Conservation (phyloP, 2,797 vertebrate species). For the Alosa sapidissima region DNA sequence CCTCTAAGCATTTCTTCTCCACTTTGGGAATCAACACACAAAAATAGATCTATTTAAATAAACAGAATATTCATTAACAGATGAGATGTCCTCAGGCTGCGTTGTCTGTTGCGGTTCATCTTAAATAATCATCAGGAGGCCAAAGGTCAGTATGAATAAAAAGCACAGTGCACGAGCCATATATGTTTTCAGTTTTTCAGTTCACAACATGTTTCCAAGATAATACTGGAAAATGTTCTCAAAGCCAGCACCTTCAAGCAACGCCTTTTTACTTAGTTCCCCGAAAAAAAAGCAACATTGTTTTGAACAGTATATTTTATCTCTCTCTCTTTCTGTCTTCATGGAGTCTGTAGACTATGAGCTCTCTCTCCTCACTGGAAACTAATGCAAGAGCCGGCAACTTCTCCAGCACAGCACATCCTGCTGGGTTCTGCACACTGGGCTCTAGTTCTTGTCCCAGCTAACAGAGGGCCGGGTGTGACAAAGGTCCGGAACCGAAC, state of each 20-base stretch:
- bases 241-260: slow-evolving; percentile 7
- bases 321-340: neutral
- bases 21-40: neutral
- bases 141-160: slow-evolving; percentile 17
- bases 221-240: slow-evolving; percentile 1
- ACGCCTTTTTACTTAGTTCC: neutral
- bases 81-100: neutral
- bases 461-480: neutral
- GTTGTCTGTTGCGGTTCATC: neutral
- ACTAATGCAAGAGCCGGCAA: neutral
- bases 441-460: neutral
- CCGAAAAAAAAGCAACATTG: neutral
- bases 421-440: neutral
- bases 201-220: neutral
- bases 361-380: neutral
- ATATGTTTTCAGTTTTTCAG: neutral
- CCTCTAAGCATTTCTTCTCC: neutral
- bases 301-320: neutral
- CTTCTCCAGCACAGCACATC: no score
- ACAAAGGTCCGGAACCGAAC: neutral
- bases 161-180: neutral
- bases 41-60: slow-evolving; percentile 22
- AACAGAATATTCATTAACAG: neutral
- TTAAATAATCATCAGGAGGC: neutral
- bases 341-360: neutral